Evolutionary conservation across 2,113 vertebrate genomes (phyloP).

Genomic region (Fregetta grallaria): DNA sequence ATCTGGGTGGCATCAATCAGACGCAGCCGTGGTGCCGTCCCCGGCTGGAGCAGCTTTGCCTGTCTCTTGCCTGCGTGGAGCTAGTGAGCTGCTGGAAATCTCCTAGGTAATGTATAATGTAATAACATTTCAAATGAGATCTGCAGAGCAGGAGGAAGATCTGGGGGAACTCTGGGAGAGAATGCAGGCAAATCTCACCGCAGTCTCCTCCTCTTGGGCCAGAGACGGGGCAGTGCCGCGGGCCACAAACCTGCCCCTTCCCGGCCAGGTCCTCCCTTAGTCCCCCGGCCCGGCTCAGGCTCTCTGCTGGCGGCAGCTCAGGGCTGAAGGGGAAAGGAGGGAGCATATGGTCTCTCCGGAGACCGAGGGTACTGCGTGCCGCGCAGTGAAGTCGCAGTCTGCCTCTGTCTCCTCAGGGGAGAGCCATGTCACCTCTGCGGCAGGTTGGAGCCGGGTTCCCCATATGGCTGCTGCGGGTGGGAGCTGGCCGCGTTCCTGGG

Average conservation of each 20-base stretch:
- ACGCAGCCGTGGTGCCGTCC: background rate
- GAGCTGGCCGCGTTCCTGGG: background rate
- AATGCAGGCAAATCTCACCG: slow-evolving; percentile 44
- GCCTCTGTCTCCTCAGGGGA: background rate
- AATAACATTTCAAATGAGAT: slow-evolving; percentile 58
- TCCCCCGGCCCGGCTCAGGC: background rate
- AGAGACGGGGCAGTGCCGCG: background rate
- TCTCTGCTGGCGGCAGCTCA: background rate
- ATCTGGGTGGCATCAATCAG: background rate
- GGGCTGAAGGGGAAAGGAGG: background rate
- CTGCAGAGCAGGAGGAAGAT: slow-evolving; percentile 45
- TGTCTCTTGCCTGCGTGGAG: slow-evolving; percentile 35
- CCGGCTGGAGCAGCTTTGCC: slow-evolving; percentile 15
- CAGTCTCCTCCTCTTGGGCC: slow-evolving; percentile 22
- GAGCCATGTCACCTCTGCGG: background rate
- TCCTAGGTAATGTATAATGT: slow-evolving; percentile 59
- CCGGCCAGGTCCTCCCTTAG: background rate
- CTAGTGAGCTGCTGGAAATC: slow-evolving; percentile 49
- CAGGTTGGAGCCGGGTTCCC: background rate
- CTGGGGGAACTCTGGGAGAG: slow-evolving; percentile 46
- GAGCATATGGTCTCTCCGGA: slow-evolving; percentile 19
- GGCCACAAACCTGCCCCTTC: background rate
- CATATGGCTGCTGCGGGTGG: slow-evolving; percentile 2
- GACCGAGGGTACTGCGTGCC: background rate
- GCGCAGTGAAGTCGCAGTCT: background rate